Evolutionary conservation across 2,113 vertebrate species (phyloP).

Genomic region (Hemibagrus wyckioides): DNA sequence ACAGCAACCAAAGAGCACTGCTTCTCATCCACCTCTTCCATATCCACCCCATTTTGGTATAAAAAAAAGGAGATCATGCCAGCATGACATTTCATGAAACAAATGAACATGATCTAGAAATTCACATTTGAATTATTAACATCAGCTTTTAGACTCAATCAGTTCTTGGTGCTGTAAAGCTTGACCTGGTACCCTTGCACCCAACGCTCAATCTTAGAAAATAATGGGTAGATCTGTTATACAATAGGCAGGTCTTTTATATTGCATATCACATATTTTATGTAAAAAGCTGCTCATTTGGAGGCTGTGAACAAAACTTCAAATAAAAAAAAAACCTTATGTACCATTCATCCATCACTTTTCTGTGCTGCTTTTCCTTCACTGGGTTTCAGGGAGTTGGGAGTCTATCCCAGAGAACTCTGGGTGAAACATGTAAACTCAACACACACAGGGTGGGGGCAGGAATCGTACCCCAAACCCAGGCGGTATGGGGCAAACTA

Average conservation of each 20-base stretch:
- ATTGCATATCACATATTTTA: not conserved
- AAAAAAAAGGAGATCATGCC: slow-evolving; percentile 51
- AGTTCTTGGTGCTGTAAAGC: not conserved
- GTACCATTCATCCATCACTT: not conserved
- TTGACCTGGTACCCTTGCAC: not conserved
- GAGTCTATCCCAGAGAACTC: too few relatives aligned
- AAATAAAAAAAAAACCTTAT: not conserved
- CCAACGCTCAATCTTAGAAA: not conserved
- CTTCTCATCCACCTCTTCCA: slow-evolving; percentile 33
- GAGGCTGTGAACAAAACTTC: not conserved
- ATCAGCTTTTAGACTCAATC: slow-evolving; percentile 39
- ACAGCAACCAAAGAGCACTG: slow-evolving; percentile 40
- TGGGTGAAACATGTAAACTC: too few relatives aligned
- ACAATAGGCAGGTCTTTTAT: not conserved
- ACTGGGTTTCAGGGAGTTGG: too few relatives aligned
- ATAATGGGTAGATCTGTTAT: not conserved
- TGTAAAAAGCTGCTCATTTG: slow-evolving; percentile 1
- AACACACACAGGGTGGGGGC: too few relatives aligned
- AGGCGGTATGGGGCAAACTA: too few relatives aligned
- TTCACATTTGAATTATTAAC: slow-evolving; percentile 71
- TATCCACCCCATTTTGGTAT: slow-evolving; percentile 40
- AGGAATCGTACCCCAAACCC: too few relatives aligned
- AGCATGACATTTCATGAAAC: slow-evolving; percentile 59
- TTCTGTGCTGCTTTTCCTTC: too few relatives aligned
- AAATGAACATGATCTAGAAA: slow-evolving; percentile 63